phyloP scores from a whole-genome alignment of 2,113 vertebrate genomes.

The Odocoileus hemionus region DNA sequence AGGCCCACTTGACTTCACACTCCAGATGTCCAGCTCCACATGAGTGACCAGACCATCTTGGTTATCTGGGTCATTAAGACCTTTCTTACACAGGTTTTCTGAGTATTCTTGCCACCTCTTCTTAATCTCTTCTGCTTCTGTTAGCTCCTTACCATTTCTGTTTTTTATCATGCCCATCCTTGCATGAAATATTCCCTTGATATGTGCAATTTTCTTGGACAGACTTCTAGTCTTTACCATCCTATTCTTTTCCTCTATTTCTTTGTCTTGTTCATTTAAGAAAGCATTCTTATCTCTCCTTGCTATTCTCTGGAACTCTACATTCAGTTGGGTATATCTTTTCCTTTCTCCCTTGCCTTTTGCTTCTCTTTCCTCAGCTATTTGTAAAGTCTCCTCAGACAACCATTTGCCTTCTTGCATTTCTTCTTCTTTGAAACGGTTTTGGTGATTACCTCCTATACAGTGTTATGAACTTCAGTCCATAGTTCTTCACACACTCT shows the following conservation, averaged over 20 bases:
- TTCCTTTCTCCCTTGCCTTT: background rate
- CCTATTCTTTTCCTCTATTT: background rate
- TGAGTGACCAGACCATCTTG: background rate
- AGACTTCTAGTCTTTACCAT: background rate
- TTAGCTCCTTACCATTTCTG: background rate
- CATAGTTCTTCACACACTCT: background rate
- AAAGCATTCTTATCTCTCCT: background rate
- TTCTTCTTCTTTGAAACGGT: background rate
- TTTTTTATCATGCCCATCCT: background rate
- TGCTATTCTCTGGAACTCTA: background rate
- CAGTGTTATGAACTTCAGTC: background rate
- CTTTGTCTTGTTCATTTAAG: background rate
- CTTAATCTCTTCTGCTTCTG: background rate
- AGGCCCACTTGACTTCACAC: background rate
- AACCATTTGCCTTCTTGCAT: background rate
- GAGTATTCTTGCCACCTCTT: background rate
- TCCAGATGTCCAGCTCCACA: background rate
- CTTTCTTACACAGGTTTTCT: background rate
- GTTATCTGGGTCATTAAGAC: background rate
- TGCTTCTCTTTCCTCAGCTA: background rate
- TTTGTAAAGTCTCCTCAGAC: background rate
- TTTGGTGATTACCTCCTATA: background rate
- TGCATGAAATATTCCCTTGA: background rate
- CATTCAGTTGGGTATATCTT: background rate
- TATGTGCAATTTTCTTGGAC: background rate